Percentiles rank a stretch among this genome's conserved stretches.
phyloP scores from a whole-genome alignment of 2,888 invertebrate genomes.

The Dolichomitus sp. region DNA sequence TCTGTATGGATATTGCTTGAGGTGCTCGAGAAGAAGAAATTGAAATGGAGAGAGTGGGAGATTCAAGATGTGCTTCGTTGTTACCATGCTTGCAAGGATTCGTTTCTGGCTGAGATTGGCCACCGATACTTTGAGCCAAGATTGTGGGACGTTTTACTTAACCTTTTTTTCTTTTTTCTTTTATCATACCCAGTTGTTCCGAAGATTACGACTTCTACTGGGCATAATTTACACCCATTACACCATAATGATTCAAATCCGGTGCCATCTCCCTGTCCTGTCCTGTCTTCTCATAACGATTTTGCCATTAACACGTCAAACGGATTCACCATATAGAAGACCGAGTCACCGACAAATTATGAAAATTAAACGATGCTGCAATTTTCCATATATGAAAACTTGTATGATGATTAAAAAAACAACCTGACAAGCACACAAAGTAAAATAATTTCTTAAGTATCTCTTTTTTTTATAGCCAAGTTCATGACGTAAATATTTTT shows the following conservation, averaged over 20 bases:
- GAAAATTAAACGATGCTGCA: too few relatives aligned
- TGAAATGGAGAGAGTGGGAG: constrained; percentile 10
- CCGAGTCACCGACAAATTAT: too few relatives aligned
- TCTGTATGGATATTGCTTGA: constrained; percentile 23
- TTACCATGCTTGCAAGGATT: not conserved
- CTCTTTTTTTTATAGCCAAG: too few relatives aligned
- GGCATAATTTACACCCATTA: not conserved
- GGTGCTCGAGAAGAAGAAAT: constrained; percentile 24
- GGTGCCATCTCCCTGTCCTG: not conserved
- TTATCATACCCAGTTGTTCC: not conserved
- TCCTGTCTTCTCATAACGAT: not conserved
- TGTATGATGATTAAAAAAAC: too few relatives aligned
- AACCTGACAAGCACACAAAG: too few relatives aligned
- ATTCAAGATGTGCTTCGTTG: not conserved
- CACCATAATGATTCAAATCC: not conserved
- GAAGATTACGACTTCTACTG: not conserved
- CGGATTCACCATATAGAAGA: too few relatives aligned
- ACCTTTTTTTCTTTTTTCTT: not conserved
- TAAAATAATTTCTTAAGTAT: too few relatives aligned
- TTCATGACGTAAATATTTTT: too few relatives aligned
- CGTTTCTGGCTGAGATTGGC: not conserved
- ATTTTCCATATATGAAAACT: too few relatives aligned
- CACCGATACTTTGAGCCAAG: not conserved
- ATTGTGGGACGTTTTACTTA: not conserved
- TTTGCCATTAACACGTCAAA: not conserved